phyloP scores from a whole-genome alignment of 2,888 invertebrate species.

The Troglohyphantes excavatus region DNA sequence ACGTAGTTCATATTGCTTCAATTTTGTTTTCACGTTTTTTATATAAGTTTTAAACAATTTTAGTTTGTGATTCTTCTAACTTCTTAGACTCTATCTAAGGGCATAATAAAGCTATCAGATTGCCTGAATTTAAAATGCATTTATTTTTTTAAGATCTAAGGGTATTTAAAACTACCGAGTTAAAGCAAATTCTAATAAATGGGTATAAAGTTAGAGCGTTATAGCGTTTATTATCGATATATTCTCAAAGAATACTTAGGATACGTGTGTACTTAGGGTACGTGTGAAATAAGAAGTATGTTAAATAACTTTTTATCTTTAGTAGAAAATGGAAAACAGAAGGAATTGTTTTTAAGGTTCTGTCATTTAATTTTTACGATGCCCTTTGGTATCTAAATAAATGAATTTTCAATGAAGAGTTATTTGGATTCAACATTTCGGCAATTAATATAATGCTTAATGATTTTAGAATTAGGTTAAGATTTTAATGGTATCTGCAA shows the following conservation, averaged over 20 bases:
- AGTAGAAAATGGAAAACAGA: neutral
- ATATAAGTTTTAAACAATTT: too few relatives aligned
- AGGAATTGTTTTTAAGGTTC: neutral
- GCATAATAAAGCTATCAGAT: slow-evolving; percentile 53
- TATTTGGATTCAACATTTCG: neutral
- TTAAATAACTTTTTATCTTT: neutral
- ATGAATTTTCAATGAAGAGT: neutral
- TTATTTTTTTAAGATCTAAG: slow-evolving; percentile 21
- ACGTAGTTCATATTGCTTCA: too few relatives aligned
- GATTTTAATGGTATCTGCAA: too few relatives aligned
- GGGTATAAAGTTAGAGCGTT: slow-evolving; percentile 42
- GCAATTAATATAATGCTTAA: neutral
- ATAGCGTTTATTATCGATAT: slow-evolving; percentile 57
- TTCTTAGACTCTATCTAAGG: slow-evolving; percentile 41
- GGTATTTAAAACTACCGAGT: slow-evolving; percentile 40
- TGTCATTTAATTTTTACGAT: neutral
- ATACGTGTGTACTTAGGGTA: neutral
- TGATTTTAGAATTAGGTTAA: too few relatives aligned
- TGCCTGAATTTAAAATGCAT: slow-evolving; percentile 35
- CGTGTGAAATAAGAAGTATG: neutral
- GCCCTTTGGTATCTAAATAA: neutral
- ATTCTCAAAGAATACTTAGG: slow-evolving; percentile 24
- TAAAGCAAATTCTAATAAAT: slow-evolving; percentile 57
- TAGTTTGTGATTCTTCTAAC: too few relatives aligned
- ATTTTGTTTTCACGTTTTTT: too few relatives aligned